Conservation (phyloP, 2,888 invertebrate species). For the Mamestra brassicae region DNA sequence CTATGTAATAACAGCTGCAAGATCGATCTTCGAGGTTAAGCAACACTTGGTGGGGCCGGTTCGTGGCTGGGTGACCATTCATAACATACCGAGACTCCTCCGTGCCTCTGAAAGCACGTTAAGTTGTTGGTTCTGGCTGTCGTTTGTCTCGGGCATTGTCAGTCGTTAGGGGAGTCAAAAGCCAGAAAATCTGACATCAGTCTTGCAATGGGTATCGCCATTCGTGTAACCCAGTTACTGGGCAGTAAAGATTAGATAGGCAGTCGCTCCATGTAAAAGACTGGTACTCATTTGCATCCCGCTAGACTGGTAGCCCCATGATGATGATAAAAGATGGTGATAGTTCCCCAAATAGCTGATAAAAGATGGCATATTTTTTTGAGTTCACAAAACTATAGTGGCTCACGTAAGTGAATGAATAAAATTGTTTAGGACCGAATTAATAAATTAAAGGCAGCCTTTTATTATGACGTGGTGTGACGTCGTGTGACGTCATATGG, state of each 20-base stretch:
- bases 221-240: background rate
- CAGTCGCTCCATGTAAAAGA: background rate
- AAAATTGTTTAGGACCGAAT: conserved; percentile 43
- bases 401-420: conserved; percentile 1
- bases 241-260: background rate
- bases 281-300: background rate
- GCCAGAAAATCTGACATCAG: too few species aligned
- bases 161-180: too few species aligned
- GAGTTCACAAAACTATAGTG: conserved; percentile 9
- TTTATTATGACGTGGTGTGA: conserved; percentile 50
- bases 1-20: background rate
- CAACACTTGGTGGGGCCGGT: background rate
- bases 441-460: conserved; percentile 44
- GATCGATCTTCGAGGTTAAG: too few species aligned
- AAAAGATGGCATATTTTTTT: background rate
- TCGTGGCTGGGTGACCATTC: too few species aligned
- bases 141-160: background rate
- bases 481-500: conserved; percentile 58
- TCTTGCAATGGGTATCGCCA: too few species aligned
- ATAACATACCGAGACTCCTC: too few species aligned
- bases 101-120: background rate
- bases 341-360: background rate
- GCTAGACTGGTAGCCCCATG: background rate
- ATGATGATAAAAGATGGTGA: background rate
- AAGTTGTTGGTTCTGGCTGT: background rate